Percentiles rank a stretch among this genome's conserved stretches.
Evolutionary conservation across 2,888 invertebrate genomes (phyloP).

Genomic region (Lochmaea crataegi): DNA sequence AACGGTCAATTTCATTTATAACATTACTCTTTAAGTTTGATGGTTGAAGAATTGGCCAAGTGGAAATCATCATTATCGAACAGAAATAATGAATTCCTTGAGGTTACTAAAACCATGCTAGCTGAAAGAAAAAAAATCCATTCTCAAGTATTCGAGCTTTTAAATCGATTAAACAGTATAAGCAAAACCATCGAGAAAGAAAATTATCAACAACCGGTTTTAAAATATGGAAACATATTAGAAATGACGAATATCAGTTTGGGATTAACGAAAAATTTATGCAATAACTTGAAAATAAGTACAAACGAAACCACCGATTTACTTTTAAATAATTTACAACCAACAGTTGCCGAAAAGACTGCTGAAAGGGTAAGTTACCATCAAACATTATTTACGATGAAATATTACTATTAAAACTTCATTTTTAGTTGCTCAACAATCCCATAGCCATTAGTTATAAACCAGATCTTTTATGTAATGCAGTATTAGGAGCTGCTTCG

Average conservation of each 20-base stretch:
- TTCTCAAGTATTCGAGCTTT: slow-evolving; percentile 73
- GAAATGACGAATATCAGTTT: slow-evolving; percentile 73
- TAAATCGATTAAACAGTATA: slow-evolving; percentile 70
- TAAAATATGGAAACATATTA: slow-evolving; percentile 72
- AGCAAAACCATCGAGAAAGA: slow-evolving; percentile 61
- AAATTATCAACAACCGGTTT: slow-evolving; percentile 52
- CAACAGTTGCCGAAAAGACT: slow-evolving; percentile 64
- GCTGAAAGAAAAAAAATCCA: slow-evolving; percentile 77
- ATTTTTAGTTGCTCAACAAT: slow-evolving; percentile 59
- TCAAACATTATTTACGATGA: background rate
- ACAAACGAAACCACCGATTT: slow-evolving; percentile 11
- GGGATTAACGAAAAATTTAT: slow-evolving; percentile 73
- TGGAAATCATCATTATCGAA: slow-evolving; percentile 85
- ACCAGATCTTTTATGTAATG: slow-evolving; percentile 65
- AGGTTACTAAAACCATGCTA: slow-evolving; percentile 75
- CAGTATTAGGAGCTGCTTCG: slow-evolving; percentile 64
- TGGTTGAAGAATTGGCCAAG: slow-evolving; percentile 91
- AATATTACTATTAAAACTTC: background rate
- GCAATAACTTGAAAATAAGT: slow-evolving; percentile 60
- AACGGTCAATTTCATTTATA: too few relatives aligned
- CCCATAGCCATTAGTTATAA: slow-evolving; percentile 59
- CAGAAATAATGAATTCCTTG: slow-evolving; percentile 76
- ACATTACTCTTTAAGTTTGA: slow-evolving; percentile 75
- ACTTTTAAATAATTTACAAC: slow-evolving; percentile 22
- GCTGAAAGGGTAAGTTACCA: slow-evolving; percentile 62